Conservation (phyloP, 2,888 invertebrate species). For the Phyllotreta cruciferae region DNA sequence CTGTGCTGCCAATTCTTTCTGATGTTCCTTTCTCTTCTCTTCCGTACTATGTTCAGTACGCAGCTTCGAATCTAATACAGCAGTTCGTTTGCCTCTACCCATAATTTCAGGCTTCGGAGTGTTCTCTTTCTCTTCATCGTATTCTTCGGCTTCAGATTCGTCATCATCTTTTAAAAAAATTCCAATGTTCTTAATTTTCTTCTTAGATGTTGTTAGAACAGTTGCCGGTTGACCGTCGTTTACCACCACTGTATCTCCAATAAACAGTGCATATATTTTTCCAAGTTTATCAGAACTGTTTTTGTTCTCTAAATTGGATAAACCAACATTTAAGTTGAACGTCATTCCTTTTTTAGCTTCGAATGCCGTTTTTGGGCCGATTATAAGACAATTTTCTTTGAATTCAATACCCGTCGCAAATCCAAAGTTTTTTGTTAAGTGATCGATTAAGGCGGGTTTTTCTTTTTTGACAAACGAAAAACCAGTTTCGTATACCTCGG, state of each 20-base stretch:
- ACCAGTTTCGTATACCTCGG: constrained; percentile 86
- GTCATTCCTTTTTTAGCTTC: constrained; percentile 92
- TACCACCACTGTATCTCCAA: constrained; percentile 97
- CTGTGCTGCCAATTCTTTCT: constrained; percentile 89
- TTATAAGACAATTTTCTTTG: constrained; percentile 90
- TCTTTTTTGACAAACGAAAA: constrained; percentile 84
- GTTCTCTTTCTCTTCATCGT: constrained; percentile 78
- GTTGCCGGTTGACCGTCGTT: constrained; percentile 85
- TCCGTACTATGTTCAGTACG: constrained; percentile 95
- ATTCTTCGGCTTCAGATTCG: constrained; percentile 82
- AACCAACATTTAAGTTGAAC: constrained; percentile 93
- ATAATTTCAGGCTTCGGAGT: constrained; percentile 70
- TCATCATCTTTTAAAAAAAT: constrained; percentile 91
- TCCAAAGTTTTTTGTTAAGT: constrained; percentile 93
- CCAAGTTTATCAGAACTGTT: constrained; percentile 85
- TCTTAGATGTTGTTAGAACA: constrained; percentile 89
- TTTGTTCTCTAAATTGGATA: constrained; percentile 83
- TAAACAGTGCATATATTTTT: constrained; percentile 90
- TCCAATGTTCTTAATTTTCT: constrained; percentile 93
- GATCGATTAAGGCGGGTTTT: constrained; percentile 83
- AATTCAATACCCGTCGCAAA: constrained; percentile 99
- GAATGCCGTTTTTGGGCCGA: constrained; percentile 87
- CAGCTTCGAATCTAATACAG: constrained; percentile 91
- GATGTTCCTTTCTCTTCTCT: constrained; percentile 96
- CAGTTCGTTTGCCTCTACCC: constrained; percentile 82